These are phyloP conservation scores for Calyptommatus sinebrachiatus DNA, from an alignment of 2,113 vertebrate genomes.

Conservation along the genomic window DNA sequence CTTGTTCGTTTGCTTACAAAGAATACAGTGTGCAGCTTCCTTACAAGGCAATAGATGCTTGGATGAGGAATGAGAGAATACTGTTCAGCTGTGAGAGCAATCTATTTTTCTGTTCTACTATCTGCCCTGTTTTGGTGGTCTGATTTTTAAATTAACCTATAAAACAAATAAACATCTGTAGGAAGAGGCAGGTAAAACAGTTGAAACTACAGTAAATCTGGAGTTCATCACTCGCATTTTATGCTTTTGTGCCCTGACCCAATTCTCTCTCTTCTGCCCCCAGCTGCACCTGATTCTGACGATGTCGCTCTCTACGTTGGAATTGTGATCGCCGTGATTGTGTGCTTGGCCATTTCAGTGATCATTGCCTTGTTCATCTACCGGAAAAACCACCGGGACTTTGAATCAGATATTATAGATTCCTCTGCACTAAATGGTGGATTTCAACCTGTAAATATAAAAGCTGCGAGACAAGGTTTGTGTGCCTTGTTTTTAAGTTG, in stretches of 20 bases:
- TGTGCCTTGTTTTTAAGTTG: neutral
- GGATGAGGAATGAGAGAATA: slow-evolving; percentile 43
- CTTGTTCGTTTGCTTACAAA: slow-evolving; percentile 41
- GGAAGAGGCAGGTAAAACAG: slow-evolving; percentile 36
- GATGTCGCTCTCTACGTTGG: slow-evolving; percentile 91
- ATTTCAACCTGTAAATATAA: slow-evolving; percentile 93
- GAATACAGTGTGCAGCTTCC: slow-evolving; percentile 21
- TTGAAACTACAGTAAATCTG: slow-evolving; percentile 35
- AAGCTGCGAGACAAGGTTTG: slow-evolving; percentile 91
- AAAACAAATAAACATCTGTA: slow-evolving; percentile 61
- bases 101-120: slow-evolving; percentile 19
- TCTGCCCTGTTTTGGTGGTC: slow-evolving; percentile 54
- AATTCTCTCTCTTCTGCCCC: slow-evolving; percentile 23
- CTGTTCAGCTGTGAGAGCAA: slow-evolving; percentile 44
- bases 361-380: slow-evolving; percentile 90
- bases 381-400: slow-evolving; percentile 92
- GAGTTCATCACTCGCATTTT: slow-evolving; percentile 23
- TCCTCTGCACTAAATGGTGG: slow-evolving; percentile 90
- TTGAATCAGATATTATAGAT: slow-evolving; percentile 92
- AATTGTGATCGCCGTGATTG: slow-evolving; percentile 89
- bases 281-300: slow-evolving; percentile 89
- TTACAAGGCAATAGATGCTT: slow-evolving; percentile 43
- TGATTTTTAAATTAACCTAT: slow-evolving; percentile 66
- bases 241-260: slow-evolving; percentile 2
- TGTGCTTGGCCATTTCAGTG: slow-evolving; percentile 90